Evolutionary conservation across 1,140 invertebrate genomes (phyloP).

Genomic region (Drosophila eugracilis): DNA sequence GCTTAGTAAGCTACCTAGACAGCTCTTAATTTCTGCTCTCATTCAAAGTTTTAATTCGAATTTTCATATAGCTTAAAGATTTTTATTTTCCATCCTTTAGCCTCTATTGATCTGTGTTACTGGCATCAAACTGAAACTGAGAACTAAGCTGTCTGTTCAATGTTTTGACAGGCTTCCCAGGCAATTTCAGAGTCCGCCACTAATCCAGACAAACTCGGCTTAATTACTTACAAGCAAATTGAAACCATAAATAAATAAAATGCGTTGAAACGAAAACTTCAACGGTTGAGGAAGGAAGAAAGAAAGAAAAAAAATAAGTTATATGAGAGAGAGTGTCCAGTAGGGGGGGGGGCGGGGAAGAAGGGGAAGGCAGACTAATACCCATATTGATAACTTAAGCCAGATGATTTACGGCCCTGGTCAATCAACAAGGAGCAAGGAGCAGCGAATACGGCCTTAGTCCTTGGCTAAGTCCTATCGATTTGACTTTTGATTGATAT

Average conservation of each 20-base stretch:
- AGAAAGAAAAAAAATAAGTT: too few species aligned
- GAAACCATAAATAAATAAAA: constrained; percentile 81
- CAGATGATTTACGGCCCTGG: constrained; percentile 66
- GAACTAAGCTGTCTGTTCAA: constrained; percentile 35
- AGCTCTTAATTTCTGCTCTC: too few species aligned
- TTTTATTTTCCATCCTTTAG: neutral
- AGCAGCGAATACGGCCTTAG: constrained; percentile 35
- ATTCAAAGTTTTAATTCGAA: too few species aligned
- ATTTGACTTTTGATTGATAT: constrained; percentile 82
- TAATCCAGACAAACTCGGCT: constrained; percentile 79
- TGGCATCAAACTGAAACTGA: constrained; percentile 17
- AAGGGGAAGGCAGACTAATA: constrained; percentile 40
- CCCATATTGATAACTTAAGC: constrained; percentile 81
- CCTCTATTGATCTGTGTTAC: constrained; percentile 17
- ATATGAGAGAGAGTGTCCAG: too few species aligned
- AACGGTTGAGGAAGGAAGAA: constrained; percentile 36
- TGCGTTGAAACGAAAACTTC: constrained; percentile 67
- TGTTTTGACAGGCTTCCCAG: constrained; percentile 56
- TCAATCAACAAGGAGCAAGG: constrained; percentile 36
- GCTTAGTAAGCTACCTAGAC: too few species aligned
- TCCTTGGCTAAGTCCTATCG: constrained; percentile 64
- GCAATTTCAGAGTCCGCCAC: constrained; percentile 56
- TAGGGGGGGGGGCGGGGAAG: constrained; percentile 1
- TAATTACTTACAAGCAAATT: constrained; percentile 82
- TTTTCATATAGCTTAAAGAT: too few species aligned